Percentiles rank a stretch among this genome's conserved stretches.
Evolutionary conservation across 2,113 vertebrate genomes (phyloP).

Genomic region (Bombycilla garrulus): DNA sequence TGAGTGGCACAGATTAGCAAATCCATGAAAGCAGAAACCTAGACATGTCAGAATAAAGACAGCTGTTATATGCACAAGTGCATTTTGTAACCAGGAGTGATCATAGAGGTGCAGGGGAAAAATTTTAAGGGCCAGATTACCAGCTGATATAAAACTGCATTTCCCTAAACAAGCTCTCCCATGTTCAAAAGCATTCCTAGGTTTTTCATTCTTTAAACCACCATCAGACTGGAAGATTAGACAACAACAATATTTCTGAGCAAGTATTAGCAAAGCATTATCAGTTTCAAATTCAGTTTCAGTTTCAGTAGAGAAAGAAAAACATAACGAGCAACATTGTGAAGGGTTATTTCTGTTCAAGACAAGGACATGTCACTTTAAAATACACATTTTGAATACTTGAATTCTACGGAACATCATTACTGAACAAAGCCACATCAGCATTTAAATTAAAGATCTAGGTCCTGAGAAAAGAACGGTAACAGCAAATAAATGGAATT

Average conservation of each 20-base stretch:
- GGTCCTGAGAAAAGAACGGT: not conserved
- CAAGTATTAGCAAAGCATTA: not conserved
- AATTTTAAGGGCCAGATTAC: not conserved
- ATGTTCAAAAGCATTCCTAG: not conserved
- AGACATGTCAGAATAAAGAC: not conserved
- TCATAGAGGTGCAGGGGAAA: not conserved
- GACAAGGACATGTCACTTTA: not conserved
- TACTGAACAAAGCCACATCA: not conserved
- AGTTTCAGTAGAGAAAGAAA: not conserved
- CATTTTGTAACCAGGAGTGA: not conserved
- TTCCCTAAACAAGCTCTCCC: not conserved
- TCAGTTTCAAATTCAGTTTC: not conserved
- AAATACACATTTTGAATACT: not conserved
- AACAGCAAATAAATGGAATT: not conserved
- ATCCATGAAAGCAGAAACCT: not conserved
- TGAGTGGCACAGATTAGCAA: not conserved
- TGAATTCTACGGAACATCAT: not conserved
- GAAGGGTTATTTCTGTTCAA: not conserved
- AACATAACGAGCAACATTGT: not conserved
- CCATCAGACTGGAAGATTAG: not conserved
- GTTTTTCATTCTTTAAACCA: not conserved
- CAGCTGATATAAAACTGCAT: not conserved
- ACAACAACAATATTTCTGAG: not conserved
- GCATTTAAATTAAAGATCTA: slow-evolving; percentile 1
- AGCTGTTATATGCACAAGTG: not conserved